Base-by-base conservation (phyloP, 2,888 invertebrate genomes). In the Protophormia terraenovae region DNA sequence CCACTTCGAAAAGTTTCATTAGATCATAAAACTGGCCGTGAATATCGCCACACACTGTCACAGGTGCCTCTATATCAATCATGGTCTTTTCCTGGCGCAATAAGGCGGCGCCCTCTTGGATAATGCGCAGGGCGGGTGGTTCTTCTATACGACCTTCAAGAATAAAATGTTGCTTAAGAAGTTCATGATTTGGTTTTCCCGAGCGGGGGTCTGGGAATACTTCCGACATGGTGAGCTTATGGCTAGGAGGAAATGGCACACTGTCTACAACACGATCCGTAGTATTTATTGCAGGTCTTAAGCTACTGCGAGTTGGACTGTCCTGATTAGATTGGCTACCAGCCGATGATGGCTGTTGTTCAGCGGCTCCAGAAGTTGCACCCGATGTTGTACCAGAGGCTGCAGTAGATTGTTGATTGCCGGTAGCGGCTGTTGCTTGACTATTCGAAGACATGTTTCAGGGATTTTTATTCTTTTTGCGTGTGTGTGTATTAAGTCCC, bases 11-110 rank as follows among this genome's bases (percentile, higher is more conserved):
- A 93, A 99, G 94, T 95, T 99, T 99, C 98, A 99, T 98, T 94
- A 99, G 95, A 95, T 99, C 99, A 94, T 98, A 99, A 94, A 98
- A 99, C 95, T 99, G 98, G 91, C 99, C 99, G 94, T 99, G 99
- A 93, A 99, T 98, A 94, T 99, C 99, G 91, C 99, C 99, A 94
- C 99, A 99, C 89, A 99, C 98, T 60, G 99, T 99, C 93, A 99
- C 99, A 90, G 99, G 99, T 91, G 99, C 99, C 94, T 99, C 99
- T 93, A 99, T 98, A 94, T 99, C 99, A 93, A 99, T 98, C 98
- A 99, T 98, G 89, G 98, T 99, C 94, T 98, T 98, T 94, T 99
- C 99, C 92, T 97, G 89, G 38, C 90, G 89, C 92, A 99, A 95
- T 91, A 99, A 94, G 90, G 96, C 94, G 92, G 96, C 96, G 92